phyloP scores from a whole-genome alignment of 2,113 vertebrate species.

The Oenanthe oenanthe region DNA sequence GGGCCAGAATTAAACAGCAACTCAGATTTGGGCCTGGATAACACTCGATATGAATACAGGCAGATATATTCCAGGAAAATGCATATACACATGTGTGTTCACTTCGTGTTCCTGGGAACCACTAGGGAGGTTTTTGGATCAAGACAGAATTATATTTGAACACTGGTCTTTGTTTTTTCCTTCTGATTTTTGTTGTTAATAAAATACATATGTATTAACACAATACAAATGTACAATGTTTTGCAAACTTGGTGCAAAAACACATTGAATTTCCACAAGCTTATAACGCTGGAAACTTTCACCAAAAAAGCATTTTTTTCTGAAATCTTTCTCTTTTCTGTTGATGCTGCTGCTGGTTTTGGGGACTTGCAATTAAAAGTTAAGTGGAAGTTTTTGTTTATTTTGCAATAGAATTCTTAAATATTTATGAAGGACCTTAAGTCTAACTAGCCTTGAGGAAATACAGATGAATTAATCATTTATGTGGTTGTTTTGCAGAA shows the following conservation, averaged over 20 bases:
- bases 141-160: background rate
- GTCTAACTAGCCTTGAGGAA: slow-evolving; percentile 79
- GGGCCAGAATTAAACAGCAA: background rate
- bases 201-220: background rate
- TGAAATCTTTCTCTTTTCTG: background rate
- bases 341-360: slow-evolving; percentile 26
- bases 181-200: background rate
- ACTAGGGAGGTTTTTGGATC: background rate
- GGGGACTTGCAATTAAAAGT: slow-evolving; percentile 79
- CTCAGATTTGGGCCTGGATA: background rate
- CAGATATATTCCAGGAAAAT: background rate
- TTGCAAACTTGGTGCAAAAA: background rate
- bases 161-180: background rate
- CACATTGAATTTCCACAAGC: background rate
- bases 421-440: slow-evolving; percentile 82
- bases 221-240: background rate
- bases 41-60: accelerated
- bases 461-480: slow-evolving; percentile 82
- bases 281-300: background rate
- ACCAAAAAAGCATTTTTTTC: background rate
- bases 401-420: slow-evolving; percentile 76
- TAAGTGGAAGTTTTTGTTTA: slow-evolving; percentile 81
- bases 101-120: background rate
- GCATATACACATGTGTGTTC: accelerated
- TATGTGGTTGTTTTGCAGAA: slow-evolving; percentile 80